Evolutionary conservation across 1,140 invertebrate species (phyloP).

Genomic region (Polypedilum pembai): DNA sequence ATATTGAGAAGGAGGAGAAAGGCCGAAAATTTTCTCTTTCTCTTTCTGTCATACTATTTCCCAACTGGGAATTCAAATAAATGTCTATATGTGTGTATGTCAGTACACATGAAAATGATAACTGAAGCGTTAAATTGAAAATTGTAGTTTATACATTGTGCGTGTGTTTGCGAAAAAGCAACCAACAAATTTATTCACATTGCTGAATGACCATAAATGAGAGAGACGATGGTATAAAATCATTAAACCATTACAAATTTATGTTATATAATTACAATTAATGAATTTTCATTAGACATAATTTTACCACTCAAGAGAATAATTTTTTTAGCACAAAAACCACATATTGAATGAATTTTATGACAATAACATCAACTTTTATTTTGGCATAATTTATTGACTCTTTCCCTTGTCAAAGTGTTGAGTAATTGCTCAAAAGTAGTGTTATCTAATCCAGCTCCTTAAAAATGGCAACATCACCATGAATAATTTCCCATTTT

Average conservation of each 20-base stretch:
- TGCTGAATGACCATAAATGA: neutral
- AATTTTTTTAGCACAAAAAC: too few relatives aligned
- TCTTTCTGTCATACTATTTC: neutral
- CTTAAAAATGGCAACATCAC: too few relatives aligned
- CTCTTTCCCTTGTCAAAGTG: too few relatives aligned
- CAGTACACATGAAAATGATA: neutral
- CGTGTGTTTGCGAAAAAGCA: neutral
- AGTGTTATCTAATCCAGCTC: too few relatives aligned
- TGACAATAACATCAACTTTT: too few relatives aligned
- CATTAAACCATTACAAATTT: constrained; percentile 27
- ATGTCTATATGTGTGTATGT: neutral
- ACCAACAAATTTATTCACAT: constrained; percentile 16
- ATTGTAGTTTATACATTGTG: constrained; percentile 8
- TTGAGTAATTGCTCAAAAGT: too few relatives aligned
- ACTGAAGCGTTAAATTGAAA: constrained; percentile 28
- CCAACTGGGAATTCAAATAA: constrained; percentile 23
- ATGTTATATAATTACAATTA: constrained; percentile 23
- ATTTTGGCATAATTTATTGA: too few relatives aligned
- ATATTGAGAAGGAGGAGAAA: too few relatives aligned
- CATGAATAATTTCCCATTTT: too few relatives aligned
- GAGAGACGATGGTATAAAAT: neutral
- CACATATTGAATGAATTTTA: too few relatives aligned
- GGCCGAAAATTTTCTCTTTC: neutral
- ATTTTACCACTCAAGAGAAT: neutral
- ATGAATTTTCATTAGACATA: constrained; percentile 25